These are phyloP conservation scores for Octonoba sinensis DNA, from an alignment of 2,888 invertebrate genomes.

Conservation along the genomic window DNA sequence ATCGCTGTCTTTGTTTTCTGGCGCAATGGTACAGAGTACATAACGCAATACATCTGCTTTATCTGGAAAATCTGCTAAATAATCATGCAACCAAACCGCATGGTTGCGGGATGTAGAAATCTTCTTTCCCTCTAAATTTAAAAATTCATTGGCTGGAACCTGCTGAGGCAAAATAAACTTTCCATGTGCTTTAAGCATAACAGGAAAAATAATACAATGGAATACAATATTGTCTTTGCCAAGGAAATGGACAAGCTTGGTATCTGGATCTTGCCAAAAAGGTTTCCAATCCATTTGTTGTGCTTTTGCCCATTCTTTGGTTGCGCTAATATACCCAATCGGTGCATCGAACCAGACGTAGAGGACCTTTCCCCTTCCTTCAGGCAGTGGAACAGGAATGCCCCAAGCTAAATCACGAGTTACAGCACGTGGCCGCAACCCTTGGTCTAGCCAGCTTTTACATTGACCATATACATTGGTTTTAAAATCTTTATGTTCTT, in stretches of 20 bases:
- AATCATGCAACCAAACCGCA: too few species aligned
- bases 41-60: too few species aligned
- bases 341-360: constrained; percentile 4
- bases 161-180: too few species aligned
- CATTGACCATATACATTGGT: too few species aligned
- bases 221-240: constrained; percentile 1
- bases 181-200: neutral
- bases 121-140: too few species aligned
- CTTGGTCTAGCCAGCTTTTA: too few species aligned
- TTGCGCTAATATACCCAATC: neutral
- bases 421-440: neutral
- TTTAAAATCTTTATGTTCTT: too few species aligned
- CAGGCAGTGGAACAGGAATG: neutral
- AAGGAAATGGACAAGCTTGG: neutral
- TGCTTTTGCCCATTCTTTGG: constrained; percentile 1
- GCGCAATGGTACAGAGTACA: too few species aligned
- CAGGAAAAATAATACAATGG: neutral
- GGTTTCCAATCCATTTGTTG: neutral
- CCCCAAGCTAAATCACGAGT: constrained; percentile 1
- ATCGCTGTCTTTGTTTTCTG: neutral
- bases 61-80: too few species aligned
- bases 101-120: too few species aligned
- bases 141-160: too few species aligned
- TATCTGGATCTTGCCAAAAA: neutral
- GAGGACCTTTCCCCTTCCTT: neutral